Evolutionary conservation across 2,113 vertebrate genomes (phyloP).

Genomic region (Rhynchomys soricoides): DNA sequence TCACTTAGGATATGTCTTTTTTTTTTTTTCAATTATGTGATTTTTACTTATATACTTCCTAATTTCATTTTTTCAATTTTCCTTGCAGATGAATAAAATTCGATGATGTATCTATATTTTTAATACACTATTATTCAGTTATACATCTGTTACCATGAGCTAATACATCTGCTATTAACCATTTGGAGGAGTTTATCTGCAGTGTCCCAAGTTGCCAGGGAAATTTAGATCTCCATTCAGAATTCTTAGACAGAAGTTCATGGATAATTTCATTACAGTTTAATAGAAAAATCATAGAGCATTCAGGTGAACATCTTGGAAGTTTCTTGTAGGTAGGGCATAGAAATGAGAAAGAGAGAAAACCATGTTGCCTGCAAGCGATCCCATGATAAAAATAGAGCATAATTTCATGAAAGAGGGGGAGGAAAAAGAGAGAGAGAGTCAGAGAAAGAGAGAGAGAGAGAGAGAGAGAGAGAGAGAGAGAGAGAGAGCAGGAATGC

Average conservation of each 20-base stretch:
- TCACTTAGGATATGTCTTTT: neutral
- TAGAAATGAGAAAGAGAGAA: neutral
- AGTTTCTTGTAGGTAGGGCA: neutral
- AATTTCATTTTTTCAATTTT: neutral
- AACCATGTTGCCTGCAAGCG: neutral
- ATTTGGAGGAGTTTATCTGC: neutral
- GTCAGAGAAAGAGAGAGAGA: neutral
- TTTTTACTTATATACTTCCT: neutral
- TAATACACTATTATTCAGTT: neutral
- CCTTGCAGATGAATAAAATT: neutral
- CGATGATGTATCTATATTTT: too few species aligned
- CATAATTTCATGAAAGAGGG: neutral
- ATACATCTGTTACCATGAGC: neutral
- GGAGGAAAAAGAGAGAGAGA: too few species aligned
- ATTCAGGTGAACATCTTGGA: neutral
- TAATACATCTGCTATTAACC: neutral
- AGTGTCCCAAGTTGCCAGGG: neutral
- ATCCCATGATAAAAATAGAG: neutral
- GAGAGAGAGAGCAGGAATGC: neutral
- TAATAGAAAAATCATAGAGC: neutral
- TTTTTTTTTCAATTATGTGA: neutral
- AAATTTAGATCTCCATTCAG: neutral
- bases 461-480: neutral
- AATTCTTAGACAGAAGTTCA: neutral
- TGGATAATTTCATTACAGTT: neutral